Evolutionary conservation across 2,888 invertebrate species (phyloP).

Genomic region (Lasioglossum figueresi): DNA sequence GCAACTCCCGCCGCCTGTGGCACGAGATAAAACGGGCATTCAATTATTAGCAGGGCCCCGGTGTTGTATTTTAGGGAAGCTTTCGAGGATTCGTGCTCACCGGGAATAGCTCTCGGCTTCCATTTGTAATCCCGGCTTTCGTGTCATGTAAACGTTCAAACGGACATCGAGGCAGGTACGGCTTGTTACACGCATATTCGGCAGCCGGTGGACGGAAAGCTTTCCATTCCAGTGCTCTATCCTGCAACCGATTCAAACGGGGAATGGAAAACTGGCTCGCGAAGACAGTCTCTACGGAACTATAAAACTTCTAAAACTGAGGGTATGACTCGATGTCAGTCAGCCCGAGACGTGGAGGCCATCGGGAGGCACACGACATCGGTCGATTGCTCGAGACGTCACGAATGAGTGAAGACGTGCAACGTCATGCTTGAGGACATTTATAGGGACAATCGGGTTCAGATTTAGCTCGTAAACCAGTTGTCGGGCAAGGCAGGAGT

Average conservation of each 20-base stretch:
- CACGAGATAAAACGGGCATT: constrained; percentile 34
- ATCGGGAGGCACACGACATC: neutral
- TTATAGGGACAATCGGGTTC: neutral
- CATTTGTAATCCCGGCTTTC: constrained; percentile 68
- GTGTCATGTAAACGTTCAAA: constrained; percentile 70
- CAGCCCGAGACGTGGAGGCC: neutral
- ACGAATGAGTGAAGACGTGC: neutral
- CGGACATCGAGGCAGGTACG: constrained; percentile 68
- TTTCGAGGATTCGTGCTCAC: constrained; percentile 63
- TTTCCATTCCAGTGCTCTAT: constrained; percentile 8
- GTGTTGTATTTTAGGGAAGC: constrained; percentile 45
- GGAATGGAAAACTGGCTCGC: neutral
- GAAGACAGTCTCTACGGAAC: constrained; percentile 37
- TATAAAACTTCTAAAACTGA: neutral
- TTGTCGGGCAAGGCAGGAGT: neutral
- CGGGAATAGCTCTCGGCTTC: constrained; percentile 53
- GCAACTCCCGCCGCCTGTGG: constrained; percentile 1
- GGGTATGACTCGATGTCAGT: neutral
- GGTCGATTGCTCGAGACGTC: neutral
- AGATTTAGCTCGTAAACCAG: neutral
- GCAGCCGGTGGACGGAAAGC: constrained; percentile 52
- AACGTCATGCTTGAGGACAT: neutral
- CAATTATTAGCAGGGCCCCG: constrained; percentile 49
- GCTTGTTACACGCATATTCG: constrained; percentile 64
- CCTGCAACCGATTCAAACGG: neutral